These are phyloP conservation scores for Chaenodraco wilsoni DNA, from an alignment of 2,797 vertebrate genomes.

Conservation along the genomic window DNA sequence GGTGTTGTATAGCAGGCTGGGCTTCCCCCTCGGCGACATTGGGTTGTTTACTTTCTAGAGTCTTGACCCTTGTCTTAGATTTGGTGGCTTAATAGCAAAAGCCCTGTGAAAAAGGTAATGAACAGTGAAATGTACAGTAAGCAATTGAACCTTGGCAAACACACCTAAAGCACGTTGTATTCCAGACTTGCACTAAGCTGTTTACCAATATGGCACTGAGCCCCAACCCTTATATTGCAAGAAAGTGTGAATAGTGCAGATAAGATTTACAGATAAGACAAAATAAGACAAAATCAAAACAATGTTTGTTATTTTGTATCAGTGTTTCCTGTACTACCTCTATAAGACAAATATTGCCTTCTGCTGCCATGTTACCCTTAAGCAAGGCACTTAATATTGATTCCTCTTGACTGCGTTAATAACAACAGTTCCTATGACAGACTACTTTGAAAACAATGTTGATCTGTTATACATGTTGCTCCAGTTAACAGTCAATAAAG, in stretches of 20 bases:
- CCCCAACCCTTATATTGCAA: neutral
- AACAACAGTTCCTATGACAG: constrained; percentile 32
- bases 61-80: constrained; percentile 14
- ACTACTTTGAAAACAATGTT: constrained; percentile 24
- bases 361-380: constrained; percentile 16
- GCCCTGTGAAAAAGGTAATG: constrained; percentile 19
- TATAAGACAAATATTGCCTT: constrained; percentile 20
- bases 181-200: neutral
- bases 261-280: constrained; percentile 15
- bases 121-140: constrained; percentile 22
- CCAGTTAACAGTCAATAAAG: constrained; percentile 16
- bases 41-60: constrained; percentile 13
- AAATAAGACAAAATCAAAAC: constrained; percentile 21
- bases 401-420: constrained; percentile 27
- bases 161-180: constrained; percentile 24
- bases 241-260: neutral
- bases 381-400: constrained; percentile 45
- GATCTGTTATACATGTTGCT: constrained; percentile 9
- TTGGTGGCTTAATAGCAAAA: constrained; percentile 15
- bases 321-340: constrained; percentile 16
- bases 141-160: constrained; percentile 19
- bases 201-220: constrained; percentile 2
- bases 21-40: neutral
- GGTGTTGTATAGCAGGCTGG: neutral
- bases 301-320: constrained; percentile 4